A percentile compares a stretch with the other conserved stretches of the same genome.
Evolutionary conservation across 2,113 vertebrate species (phyloP).

Genomic region (Pipra filicauda): DNA sequence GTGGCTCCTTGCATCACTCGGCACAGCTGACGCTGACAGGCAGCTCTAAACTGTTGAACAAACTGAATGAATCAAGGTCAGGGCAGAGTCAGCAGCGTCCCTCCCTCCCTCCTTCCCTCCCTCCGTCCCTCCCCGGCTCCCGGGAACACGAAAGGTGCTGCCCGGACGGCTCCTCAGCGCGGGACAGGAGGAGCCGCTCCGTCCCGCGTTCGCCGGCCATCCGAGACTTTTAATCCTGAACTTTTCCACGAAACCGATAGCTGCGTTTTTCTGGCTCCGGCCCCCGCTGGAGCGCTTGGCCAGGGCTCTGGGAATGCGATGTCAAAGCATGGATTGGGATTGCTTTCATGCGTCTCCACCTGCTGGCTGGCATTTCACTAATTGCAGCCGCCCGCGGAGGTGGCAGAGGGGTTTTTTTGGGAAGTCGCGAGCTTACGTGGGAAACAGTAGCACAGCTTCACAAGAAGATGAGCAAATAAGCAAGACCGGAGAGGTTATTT

Average conservation of each 20-base stretch:
- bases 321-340: conserved; percentile 27
- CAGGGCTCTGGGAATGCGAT: conserved; percentile 40
- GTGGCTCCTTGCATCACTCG: conserved; percentile 8
- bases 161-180: background rate
- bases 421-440: background rate
- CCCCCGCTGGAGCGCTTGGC: background rate
- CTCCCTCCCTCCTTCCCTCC: background rate
- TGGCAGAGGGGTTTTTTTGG: background rate
- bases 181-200: background rate
- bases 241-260: background rate
- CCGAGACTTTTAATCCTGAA: background rate
- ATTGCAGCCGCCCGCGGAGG: background rate
- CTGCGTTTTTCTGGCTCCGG: background rate
- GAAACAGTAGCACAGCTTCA: background rate
- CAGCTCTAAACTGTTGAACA: conserved; percentile 7
- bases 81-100: conserved; percentile 8
- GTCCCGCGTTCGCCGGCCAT: background rate
- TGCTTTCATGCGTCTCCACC: conserved; percentile 71
- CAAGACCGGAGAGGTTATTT: accelerated
- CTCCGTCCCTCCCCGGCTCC: background rate
- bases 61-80: conserved; percentile 28
- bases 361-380: conserved; percentile 63
- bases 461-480: background rate
- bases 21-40: conserved; percentile 42
- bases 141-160: background rate